These are phyloP conservation scores for Girardinichthys multiradiatus DNA, from an alignment of 2,113 vertebrate species.

Conservation along the genomic window DNA sequence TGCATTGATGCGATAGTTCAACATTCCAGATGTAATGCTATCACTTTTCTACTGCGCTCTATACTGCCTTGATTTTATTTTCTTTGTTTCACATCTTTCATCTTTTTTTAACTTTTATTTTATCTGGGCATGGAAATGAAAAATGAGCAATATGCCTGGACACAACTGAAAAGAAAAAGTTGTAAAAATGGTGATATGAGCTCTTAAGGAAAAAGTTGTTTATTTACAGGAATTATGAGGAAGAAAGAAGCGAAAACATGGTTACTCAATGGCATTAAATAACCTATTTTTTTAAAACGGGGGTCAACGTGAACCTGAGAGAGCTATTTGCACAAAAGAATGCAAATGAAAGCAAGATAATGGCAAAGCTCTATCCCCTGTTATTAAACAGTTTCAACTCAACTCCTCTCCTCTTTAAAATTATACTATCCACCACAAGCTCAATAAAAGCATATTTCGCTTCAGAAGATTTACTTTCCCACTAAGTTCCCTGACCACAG, in stretches of 20 bases:
- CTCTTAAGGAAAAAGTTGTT: no score
- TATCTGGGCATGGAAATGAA: no score
- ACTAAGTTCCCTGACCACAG: constrained; percentile 32
- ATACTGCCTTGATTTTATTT: no score
- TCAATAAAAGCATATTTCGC: constrained; percentile 41
- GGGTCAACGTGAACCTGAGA: not conserved
- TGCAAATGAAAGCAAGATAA: not conserved
- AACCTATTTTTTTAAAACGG: not conserved
- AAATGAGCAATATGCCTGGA: no score
- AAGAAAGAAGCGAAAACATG: not conserved
- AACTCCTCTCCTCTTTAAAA: constrained; percentile 15
- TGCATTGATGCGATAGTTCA: no score
- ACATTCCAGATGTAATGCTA: no score
- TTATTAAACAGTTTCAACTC: not conserved
- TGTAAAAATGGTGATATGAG: no score
- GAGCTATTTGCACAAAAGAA: not conserved
- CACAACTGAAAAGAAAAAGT: no score
- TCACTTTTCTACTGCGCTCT: no score
- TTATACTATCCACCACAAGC: constrained; percentile 25
- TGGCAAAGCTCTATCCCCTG: not conserved
- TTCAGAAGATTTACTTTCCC: constrained; percentile 45
- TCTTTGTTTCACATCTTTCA: no score
- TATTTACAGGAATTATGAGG: no score
- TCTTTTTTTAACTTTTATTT: no score
- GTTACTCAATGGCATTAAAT: not conserved